Evolutionary conservation across 2,797 vertebrate species (phyloP).

Genomic region (Nannoperca australis): DNA sequence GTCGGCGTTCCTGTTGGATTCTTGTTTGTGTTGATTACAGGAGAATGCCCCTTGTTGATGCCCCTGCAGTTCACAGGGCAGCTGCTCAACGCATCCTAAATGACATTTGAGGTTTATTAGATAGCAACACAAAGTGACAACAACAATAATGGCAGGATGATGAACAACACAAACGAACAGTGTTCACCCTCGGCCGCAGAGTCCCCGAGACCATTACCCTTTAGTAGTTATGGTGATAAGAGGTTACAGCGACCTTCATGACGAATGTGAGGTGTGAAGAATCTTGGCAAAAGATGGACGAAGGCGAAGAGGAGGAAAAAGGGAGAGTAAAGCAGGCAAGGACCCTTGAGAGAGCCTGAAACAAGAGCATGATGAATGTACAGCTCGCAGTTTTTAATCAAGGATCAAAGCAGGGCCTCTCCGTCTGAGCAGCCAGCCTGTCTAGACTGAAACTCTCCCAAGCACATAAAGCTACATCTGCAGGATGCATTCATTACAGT

Average conservation of each 20-base stretch:
- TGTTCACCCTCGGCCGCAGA: slow-evolving; percentile 8
- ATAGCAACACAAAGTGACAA: slow-evolving; percentile 27
- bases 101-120: slow-evolving; percentile 52
- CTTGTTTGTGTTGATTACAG: slow-evolving; percentile 4
- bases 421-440: slow-evolving; percentile 84
- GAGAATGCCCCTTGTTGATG: slow-evolving; percentile 23
- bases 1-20: background rate
- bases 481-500: slow-evolving; percentile 87
- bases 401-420: slow-evolving; percentile 86
- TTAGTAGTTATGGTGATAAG: slow-evolving; percentile 64
- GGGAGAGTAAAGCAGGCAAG: slow-evolving; percentile 56
- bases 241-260: slow-evolving; percentile 62
- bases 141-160: slow-evolving; percentile 28
- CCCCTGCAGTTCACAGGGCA: background rate
- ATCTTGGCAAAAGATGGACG: slow-evolving; percentile 53
- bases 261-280: slow-evolving; percentile 37
- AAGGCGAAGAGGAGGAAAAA: slow-evolving; percentile 42
- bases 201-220: slow-evolving; percentile 46
- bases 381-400: slow-evolving; percentile 87
- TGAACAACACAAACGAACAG: background rate
- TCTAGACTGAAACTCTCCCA: slow-evolving; percentile 87
- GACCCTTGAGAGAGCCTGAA: slow-evolving; percentile 76
- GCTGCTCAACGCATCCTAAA: slow-evolving; percentile 6
- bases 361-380: slow-evolving; percentile 85
- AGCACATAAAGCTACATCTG: slow-evolving; percentile 89